These are phyloP conservation scores for Heliconius melpomene DNA, from an alignment of 1,140 invertebrate genomes.

Conservation along the genomic window DNA sequence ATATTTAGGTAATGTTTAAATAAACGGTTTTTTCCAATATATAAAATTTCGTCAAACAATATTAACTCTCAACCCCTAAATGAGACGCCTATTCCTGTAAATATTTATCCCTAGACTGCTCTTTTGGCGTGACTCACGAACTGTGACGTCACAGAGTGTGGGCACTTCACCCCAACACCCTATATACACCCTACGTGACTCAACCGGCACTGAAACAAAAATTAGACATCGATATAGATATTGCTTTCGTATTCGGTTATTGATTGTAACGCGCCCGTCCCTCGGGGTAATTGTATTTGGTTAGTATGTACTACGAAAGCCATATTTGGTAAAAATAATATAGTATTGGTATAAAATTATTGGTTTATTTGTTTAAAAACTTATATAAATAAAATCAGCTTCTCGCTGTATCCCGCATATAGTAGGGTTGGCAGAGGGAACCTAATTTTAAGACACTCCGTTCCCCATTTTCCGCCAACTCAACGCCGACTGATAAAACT, in stretches of 20 bases:
- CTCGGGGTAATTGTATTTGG: background rate
- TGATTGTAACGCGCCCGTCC: background rate
- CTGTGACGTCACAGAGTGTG: conserved; percentile 37
- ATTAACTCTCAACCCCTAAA: background rate
- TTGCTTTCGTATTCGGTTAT: conserved; percentile 33
- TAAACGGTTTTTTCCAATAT: no score
- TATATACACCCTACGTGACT: conserved; percentile 28
- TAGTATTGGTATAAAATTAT: background rate
- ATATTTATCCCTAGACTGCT: conserved; percentile 37
- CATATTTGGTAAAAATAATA: background rate
- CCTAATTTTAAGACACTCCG: no score
- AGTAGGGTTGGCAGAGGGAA: no score
- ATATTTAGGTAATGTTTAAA: no score
- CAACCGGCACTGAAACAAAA: conserved; percentile 27
- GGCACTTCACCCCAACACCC: conserved; percentile 15
- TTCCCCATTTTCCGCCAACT: no score
- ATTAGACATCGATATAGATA: conserved; percentile 28
- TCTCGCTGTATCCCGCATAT: no score
- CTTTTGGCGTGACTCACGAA: conserved; percentile 35
- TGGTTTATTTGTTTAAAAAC: no score
- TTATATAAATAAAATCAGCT: no score
- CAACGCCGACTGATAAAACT: no score
- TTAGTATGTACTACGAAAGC: background rate
- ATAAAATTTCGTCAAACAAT: no score
- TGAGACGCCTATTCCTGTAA: conserved; percentile 17